Evolutionary conservation across 2,113 vertebrate genomes (phyloP).

Genomic region (Takifugu flavidus): DNA sequence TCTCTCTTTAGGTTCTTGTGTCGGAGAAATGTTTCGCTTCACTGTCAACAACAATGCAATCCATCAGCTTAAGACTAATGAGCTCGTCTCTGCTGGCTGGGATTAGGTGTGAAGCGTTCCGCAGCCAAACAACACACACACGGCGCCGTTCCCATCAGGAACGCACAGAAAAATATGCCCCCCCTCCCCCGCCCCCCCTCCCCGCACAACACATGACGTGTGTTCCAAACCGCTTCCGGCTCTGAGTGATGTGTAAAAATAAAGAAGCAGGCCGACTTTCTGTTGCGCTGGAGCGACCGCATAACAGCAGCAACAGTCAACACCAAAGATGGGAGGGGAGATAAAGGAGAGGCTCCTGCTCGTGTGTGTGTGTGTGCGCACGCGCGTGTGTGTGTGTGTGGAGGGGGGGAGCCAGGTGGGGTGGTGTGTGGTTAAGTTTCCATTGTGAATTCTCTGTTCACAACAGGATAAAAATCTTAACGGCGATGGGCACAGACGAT

Average conservation of each 20-base stretch:
- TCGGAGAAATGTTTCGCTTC: conserved; percentile 19
- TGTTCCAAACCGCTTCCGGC: conserved; percentile 50
- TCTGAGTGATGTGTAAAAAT: conserved; percentile 46
- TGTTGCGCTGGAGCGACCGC: conserved; percentile 55
- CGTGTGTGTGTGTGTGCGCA: not conserved
- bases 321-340: conserved; percentile 53
- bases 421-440: conserved; percentile 55
- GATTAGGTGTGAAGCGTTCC: conserved; percentile 10
- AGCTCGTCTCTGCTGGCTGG: conserved; percentile 17
- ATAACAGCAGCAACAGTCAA: conserved; percentile 59
- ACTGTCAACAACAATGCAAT: conserved; percentile 4
- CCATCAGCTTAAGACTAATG: conserved; percentile 22
- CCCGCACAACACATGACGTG: conserved; percentile 12
- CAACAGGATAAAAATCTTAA: conserved; percentile 30
- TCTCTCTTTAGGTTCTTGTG: not conserved
- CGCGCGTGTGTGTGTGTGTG: conserved; percentile 8
- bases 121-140: conserved; percentile 7
- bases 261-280: conserved; percentile 42
- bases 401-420: conserved; percentile 22
- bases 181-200: not conserved
- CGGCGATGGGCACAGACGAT: not conserved
- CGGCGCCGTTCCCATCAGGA: not conserved
- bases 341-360: conserved; percentile 26
- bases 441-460: conserved; percentile 38
- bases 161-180: not conserved